phyloP scores from a whole-genome alignment of 2,797 vertebrate genomes.

The Anomalospiza imberbis region DNA sequence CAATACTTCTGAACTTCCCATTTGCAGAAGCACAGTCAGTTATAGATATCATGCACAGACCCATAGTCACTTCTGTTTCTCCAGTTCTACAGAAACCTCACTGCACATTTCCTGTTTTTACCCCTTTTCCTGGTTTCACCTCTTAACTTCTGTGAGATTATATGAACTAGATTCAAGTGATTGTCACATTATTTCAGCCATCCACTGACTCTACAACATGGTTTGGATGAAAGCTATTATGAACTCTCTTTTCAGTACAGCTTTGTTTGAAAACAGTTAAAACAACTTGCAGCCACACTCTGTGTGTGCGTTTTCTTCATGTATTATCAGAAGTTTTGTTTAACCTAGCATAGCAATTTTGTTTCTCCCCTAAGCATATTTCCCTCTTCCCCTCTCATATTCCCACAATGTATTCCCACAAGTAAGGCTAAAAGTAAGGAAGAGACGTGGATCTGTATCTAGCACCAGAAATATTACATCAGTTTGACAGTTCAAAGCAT shows the following conservation, averaged over 20 bases:
- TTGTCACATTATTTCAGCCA: not conserved
- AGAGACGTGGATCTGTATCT: not conserved
- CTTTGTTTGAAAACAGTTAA: not conserved
- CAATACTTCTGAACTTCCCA: not conserved
- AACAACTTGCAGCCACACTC: not conserved
- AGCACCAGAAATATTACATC: not conserved
- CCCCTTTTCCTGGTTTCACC: not conserved
- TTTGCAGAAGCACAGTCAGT: not conserved
- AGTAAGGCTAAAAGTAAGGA: too few species aligned
- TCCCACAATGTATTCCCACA: not conserved
- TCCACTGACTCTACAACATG: not conserved
- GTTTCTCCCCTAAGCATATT: not conserved
- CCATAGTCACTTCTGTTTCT: not conserved
- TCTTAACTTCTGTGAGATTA: not conserved
- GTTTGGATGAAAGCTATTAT: not conserved
- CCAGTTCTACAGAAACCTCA: not conserved
- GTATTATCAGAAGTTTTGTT: not conserved
- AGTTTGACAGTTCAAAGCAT: not conserved
- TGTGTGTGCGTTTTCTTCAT: accelerated
- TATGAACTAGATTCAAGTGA: not conserved
- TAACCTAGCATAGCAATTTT: not conserved
- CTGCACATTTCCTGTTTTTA: not conserved
- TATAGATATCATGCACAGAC: not conserved
- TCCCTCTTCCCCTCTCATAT: not conserved
- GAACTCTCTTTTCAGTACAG: not conserved